Percentiles rank a stretch among this genome's conserved stretches.
phyloP scores from a whole-genome alignment of 2,888 invertebrate species.

The Acleris emargana region DNA sequence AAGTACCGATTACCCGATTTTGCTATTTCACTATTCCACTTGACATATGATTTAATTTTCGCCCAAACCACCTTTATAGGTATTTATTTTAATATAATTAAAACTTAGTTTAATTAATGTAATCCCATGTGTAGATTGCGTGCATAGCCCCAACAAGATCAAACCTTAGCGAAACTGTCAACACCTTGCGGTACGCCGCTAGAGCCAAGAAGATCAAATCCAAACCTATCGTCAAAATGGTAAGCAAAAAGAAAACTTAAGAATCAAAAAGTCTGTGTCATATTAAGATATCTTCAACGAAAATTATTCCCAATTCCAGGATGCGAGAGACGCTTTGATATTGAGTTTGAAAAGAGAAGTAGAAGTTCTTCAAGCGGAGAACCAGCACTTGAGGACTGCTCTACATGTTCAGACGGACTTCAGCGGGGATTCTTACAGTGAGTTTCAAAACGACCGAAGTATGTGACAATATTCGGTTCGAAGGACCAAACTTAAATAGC shows the following conservation, averaged over 20 bases:
- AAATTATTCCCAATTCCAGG: conserved; percentile 78
- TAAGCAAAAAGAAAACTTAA: conserved; percentile 62
- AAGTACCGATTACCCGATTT: too few relatives aligned
- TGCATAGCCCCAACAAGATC: conserved; percentile 95
- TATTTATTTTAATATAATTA: too few relatives aligned
- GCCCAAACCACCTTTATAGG: too few relatives aligned
- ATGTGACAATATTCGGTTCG: background rate
- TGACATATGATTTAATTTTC: too few relatives aligned
- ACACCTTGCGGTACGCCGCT: conserved; percentile 95
- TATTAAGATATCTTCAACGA: background rate
- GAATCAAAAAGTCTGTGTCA: background rate
- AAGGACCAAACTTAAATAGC: conserved; percentile 2
- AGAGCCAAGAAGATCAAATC: conserved; percentile 96
- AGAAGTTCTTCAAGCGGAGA: conserved; percentile 92
- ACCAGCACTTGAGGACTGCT: conserved; percentile 92
- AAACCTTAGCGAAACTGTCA: conserved; percentile 93
- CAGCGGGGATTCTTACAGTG: conserved; percentile 58
- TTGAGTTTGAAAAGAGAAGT: conserved; percentile 94
- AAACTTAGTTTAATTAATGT: background rate
- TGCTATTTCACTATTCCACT: too few relatives aligned
- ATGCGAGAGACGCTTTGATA: conserved; percentile 95
- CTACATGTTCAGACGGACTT: conserved; percentile 86
- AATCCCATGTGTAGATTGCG: conserved; percentile 88
- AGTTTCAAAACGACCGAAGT: conserved; percentile 36
- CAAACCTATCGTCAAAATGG: conserved; percentile 97